A percentile compares a stretch with the other conserved stretches of the same genome.
Evolutionary conservation across 1,140 invertebrate genomes (phyloP).

Genomic region (Sesamia nonagrioides): DNA sequence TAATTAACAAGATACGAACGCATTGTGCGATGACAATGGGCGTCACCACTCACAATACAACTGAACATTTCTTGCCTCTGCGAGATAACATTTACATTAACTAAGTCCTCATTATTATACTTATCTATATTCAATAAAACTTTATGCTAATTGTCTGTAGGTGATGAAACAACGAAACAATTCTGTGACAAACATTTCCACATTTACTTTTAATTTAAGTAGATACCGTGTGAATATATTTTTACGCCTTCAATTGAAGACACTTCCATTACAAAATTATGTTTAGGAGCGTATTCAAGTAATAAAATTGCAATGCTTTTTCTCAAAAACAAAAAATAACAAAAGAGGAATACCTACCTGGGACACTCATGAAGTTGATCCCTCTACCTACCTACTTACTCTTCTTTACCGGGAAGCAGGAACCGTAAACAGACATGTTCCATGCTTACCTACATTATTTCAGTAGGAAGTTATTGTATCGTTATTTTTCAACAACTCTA

Average conservation of each 20-base stretch:
- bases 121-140: slow-evolving; percentile 41
- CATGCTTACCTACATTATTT: too few species aligned
- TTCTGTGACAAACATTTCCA: slow-evolving; percentile 29
- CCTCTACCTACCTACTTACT: too few species aligned
- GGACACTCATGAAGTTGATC: too few species aligned
- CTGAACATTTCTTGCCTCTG: slow-evolving; percentile 32
- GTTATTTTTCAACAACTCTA: too few species aligned
- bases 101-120: slow-evolving; percentile 29
- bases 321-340: too few species aligned
- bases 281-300: too few species aligned
- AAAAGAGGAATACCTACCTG: too few species aligned
- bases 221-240: neutral
- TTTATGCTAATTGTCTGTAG: slow-evolving; percentile 29
- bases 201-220: slow-evolving; percentile 25
- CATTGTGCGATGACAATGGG: slow-evolving; percentile 50
- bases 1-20: slow-evolving; percentile 49
- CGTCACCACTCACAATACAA: slow-evolving; percentile 28
- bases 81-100: slow-evolving; percentile 43
- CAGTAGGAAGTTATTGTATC: too few species aligned
- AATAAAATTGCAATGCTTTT: too few species aligned
- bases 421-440: too few species aligned
- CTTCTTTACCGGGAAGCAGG: too few species aligned
- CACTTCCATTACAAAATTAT: too few species aligned
- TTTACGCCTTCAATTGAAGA: neutral
- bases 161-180: slow-evolving; percentile 33